Evolutionary conservation across 2,888 invertebrate genomes (phyloP).

Genomic region (Drosophila phalerata): DNA sequence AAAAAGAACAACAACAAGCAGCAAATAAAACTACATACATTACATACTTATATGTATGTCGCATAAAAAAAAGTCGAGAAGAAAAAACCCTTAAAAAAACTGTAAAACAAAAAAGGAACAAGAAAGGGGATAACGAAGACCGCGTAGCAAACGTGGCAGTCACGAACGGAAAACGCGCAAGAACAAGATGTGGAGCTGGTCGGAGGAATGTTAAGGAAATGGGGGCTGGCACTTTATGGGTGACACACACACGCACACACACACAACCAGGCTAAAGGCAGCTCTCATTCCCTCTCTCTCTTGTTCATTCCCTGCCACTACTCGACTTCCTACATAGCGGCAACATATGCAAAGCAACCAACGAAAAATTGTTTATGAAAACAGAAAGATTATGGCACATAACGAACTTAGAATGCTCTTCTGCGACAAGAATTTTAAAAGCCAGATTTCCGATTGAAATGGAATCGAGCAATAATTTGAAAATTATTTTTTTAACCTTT

Average conservation of each 20-base stretch:
- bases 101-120: conserved; percentile 19
- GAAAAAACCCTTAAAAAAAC: conserved; percentile 20
- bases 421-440: neutral
- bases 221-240: conserved; percentile 64
- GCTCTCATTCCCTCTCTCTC: neutral
- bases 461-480: no score
- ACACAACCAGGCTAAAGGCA: conserved; percentile 27
- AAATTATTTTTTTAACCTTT: no score
- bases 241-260: conserved; percentile 43
- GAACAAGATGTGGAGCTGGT: conserved; percentile 44
- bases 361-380: conserved; percentile 69
- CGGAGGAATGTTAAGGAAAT: conserved; percentile 39
- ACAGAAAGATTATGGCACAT: neutral
- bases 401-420: conserved; percentile 33
- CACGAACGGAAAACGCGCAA: conserved; percentile 53
- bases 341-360: conserved; percentile 48
- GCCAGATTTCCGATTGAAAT: no score
- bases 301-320: neutral
- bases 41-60: conserved; percentile 4
- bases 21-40: conserved; percentile 62
- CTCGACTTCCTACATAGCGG: conserved; percentile 16
- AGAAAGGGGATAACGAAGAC: conserved; percentile 49
- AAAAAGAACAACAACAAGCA: conserved; percentile 37
- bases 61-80: conserved; percentile 13
- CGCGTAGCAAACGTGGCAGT: conserved; percentile 62